These are phyloP conservation scores for Alloplasta piceator DNA, from an alignment of 2,888 invertebrate genomes.

Conservation along the genomic window DNA sequence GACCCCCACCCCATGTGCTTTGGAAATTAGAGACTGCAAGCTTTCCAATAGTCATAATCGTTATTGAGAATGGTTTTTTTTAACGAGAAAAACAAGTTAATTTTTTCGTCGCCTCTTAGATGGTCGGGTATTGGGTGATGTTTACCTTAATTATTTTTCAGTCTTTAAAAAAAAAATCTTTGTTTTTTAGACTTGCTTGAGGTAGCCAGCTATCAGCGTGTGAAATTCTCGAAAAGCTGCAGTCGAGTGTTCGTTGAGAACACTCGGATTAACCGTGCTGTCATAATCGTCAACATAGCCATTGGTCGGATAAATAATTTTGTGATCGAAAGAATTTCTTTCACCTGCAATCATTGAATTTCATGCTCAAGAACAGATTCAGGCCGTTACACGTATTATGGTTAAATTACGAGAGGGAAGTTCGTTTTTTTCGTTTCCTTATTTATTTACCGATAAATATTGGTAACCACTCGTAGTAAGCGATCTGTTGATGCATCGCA, in stretches of 20 bases:
- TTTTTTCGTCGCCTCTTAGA: no score
- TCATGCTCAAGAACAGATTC: slow-evolving; percentile 1
- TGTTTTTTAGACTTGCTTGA: slow-evolving; percentile 72
- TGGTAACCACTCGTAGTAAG: slow-evolving; percentile 86
- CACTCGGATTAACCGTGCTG: slow-evolving; percentile 85
- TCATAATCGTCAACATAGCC: slow-evolving; percentile 46
- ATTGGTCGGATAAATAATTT: slow-evolving; percentile 85
- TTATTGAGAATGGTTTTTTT: no score
- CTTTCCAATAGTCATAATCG: no score
- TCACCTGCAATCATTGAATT: slow-evolving; percentile 80
- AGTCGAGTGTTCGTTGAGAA: slow-evolving; percentile 87
- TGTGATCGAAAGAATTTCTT: slow-evolving; percentile 87
- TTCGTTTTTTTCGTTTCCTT: not conserved
- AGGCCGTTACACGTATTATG: not conserved
- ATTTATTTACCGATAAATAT: slow-evolving; percentile 83
- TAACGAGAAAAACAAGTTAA: no score
- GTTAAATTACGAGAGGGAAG: no score
- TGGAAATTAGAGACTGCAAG: no score
- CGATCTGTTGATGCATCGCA: slow-evolving; percentile 86
- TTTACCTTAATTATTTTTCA: not conserved
- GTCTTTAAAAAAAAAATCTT: not conserved
- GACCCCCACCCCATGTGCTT: no score
- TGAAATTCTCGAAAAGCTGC: slow-evolving; percentile 88
- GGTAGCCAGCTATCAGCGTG: slow-evolving; percentile 85
- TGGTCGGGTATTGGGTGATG: no score